Conservation (phyloP, 2,113 vertebrate species). For the Callopanchax toddi region DNA sequence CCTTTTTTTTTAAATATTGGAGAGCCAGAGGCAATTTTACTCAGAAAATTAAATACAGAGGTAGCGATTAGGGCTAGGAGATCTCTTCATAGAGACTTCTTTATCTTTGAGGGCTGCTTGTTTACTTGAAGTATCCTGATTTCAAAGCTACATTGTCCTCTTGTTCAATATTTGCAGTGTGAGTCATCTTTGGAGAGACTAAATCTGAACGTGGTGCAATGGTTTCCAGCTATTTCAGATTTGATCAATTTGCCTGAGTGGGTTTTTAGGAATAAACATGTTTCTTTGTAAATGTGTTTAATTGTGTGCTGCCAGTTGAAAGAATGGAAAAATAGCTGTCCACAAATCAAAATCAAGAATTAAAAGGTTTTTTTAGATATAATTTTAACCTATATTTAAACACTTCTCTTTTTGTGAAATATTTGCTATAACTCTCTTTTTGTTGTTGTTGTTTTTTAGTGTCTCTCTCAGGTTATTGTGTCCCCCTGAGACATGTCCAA, state of each 20-base stretch:
- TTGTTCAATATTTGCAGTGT: neutral
- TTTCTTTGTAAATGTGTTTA: no score
- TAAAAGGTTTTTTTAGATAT: no score
- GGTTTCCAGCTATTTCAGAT: no score
- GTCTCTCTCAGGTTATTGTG: conserved; percentile 14
- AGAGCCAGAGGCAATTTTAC: conserved; percentile 25
- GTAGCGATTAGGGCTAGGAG: neutral
- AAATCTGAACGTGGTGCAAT: no score
- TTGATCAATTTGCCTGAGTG: no score
- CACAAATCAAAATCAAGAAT: no score
- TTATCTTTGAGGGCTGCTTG: neutral
- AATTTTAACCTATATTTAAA: no score
- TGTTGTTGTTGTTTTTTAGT: conserved; percentile 10
- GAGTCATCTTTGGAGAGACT: neutral
- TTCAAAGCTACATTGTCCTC: conserved; percentile 4
- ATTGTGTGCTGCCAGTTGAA: no score
- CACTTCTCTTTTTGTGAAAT: neutral
- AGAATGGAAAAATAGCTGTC: no score
- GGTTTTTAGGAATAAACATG: no score
- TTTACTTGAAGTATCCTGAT: neutral
- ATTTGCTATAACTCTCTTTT: neutral
- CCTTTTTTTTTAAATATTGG: conserved; percentile 16
- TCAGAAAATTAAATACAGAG: conserved; percentile 14
- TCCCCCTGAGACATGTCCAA: neutral
- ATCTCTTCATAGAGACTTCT: neutral